Evolutionary conservation across 2,888 invertebrate genomes (phyloP).

Genomic region (Ecliptopera silaceata): DNA sequence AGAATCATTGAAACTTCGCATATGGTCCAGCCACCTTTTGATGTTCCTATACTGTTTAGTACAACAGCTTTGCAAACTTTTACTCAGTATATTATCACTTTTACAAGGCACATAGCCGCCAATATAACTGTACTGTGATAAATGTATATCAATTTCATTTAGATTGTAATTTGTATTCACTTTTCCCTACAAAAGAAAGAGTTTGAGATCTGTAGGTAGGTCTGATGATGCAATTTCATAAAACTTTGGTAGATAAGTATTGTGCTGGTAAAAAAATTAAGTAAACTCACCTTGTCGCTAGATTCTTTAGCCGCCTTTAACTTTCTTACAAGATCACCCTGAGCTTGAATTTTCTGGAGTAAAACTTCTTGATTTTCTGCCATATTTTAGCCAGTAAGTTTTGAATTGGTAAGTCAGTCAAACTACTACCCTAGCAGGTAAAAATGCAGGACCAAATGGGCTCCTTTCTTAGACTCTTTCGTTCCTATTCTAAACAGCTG

Average conservation of each 20-base stretch:
- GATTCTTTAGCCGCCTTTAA: conserved; percentile 91
- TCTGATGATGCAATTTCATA: conserved; percentile 46
- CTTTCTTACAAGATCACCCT: conserved; percentile 92
- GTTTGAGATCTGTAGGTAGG: background rate
- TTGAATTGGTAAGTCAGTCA: conserved; percentile 15
- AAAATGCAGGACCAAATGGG: conserved; percentile 54
- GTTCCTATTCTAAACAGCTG: conserved; percentile 51
- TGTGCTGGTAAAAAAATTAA: background rate
- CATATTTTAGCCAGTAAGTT: conserved; percentile 46
- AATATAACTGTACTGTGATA: conserved; percentile 82
- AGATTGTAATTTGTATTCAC: conserved; percentile 51
- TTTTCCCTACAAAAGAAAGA: conserved; percentile 62
- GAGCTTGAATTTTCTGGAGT: conserved; percentile 78
- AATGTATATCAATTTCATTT: conserved; percentile 66
- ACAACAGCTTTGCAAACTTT: conserved; percentile 55
- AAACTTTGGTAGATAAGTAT: background rate
- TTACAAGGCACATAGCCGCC: conserved; percentile 80
- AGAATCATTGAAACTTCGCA: conserved; percentile 81
- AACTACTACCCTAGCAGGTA: conserved; percentile 53
- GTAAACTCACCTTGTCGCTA: conserved; percentile 86
- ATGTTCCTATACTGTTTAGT: conserved; percentile 72
- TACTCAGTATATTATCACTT: conserved; percentile 73
- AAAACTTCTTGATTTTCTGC: conserved; percentile 65
- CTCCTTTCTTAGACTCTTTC: too few species aligned
- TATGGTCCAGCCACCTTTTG: conserved; percentile 84